Conservation (phyloP, 1,140 invertebrate species). For the Megathymus violae region DNA sequence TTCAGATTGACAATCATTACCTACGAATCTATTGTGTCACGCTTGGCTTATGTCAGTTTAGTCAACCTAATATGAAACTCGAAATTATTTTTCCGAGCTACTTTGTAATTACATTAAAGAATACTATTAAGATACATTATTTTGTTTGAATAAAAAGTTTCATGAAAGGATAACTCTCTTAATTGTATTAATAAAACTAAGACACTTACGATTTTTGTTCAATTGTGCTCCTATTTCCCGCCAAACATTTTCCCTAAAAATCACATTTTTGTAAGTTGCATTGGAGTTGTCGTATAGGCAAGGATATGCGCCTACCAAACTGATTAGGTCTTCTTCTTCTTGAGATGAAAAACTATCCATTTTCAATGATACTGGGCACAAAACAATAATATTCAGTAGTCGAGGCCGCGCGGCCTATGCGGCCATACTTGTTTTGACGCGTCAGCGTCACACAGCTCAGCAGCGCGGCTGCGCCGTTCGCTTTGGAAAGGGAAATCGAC, state of each 20-base stretch:
- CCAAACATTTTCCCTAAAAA: conserved; percentile 33
- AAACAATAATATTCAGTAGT: conserved; percentile 20
- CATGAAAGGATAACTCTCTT: neutral
- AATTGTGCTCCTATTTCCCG: conserved; percentile 33
- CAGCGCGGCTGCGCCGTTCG: conserved; percentile 31
- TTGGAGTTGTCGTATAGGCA: conserved; percentile 26
- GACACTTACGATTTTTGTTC: conserved; percentile 33
- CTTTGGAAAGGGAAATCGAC: conserved; percentile 33
- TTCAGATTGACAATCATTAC: neutral
- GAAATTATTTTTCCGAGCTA: neutral
- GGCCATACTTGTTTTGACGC: conserved; percentile 33
- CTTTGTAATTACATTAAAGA: neutral
- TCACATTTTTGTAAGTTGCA: conserved; percentile 31
- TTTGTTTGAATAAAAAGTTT: neutral
- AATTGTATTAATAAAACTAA: neutral
- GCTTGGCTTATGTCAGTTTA: neutral
- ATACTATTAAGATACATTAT: neutral
- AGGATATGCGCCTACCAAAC: conserved; percentile 26
- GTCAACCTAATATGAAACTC: neutral
- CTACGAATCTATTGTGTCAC: neutral
- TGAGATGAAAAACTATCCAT: conserved; percentile 33
- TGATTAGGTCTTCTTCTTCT: conserved; percentile 28
- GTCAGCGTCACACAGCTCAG: conserved; percentile 6
- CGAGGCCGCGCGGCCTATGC: conserved; percentile 32
- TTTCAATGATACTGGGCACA: conserved; percentile 1